A percentile compares a stretch with the other conserved stretches of the same genome.
Conservation (phyloP, 2,888 invertebrate genomes). For the Leucozona laternaria region DNA sequence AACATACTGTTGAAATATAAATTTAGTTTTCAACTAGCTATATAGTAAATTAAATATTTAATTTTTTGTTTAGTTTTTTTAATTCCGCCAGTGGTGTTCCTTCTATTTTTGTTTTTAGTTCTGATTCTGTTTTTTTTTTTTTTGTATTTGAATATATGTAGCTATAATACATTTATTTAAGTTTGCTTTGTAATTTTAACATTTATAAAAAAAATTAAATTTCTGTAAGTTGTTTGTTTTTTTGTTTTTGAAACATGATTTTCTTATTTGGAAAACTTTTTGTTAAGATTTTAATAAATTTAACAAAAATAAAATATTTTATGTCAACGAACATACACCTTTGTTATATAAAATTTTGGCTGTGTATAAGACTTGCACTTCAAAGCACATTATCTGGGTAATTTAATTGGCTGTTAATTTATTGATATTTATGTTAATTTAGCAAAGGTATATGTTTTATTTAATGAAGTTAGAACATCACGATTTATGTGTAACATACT, state of each 20-base stretch:
- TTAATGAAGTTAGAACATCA: conserved; percentile 7
- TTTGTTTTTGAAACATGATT: conserved; percentile 38
- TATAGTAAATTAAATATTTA: conserved; percentile 8
- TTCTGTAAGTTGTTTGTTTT: conserved; percentile 8
- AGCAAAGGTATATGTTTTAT: conserved; percentile 32
- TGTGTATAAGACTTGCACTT: conserved; percentile 21
- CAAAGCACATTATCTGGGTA: conserved; percentile 5
- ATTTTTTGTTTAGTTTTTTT: conserved; percentile 5
- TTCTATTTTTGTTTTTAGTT: too few species aligned
- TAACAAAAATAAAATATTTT: neutral
- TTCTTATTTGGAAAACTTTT: conserved; percentile 14
- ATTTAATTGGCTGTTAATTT: conserved; percentile 10
- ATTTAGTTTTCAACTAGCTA: conserved; percentile 14
- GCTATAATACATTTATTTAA: conserved; percentile 7
- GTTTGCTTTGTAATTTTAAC: conserved; percentile 52
- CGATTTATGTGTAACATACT: neutral
- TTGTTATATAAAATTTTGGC: conserved; percentile 13
- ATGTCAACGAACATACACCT: conserved; percentile 19
- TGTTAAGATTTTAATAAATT: neutral
- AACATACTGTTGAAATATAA: conserved; percentile 17
- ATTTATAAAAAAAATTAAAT: conserved; percentile 13
- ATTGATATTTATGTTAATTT: neutral
- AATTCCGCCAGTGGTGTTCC: conserved; percentile 22
- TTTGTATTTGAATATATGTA: conserved; percentile 25
- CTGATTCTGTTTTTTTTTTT: neutral